phyloP scores from a whole-genome alignment of 2,888 invertebrate species.

The Empis livida region DNA sequence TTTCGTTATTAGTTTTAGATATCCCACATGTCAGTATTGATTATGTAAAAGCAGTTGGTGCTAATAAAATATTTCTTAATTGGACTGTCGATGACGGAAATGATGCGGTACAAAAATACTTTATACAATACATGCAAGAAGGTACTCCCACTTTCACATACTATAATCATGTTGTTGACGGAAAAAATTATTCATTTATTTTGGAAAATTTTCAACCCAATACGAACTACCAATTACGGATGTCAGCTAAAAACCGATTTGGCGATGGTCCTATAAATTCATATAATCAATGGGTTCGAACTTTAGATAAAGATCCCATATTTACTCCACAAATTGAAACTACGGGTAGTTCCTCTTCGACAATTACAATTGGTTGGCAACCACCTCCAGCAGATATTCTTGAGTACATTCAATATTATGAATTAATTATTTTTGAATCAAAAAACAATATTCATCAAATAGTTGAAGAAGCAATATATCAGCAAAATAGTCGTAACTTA shows the following conservation, averaged over 20 bases:
- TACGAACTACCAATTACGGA: slow-evolving; percentile 52
- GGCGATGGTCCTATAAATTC: slow-evolving; percentile 44
- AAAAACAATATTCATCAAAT: slow-evolving; percentile 37
- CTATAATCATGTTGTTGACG: slow-evolving; percentile 45
- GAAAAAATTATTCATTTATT: slow-evolving; percentile 54
- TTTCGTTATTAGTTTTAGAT: slow-evolving; percentile 49
- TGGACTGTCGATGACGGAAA: slow-evolving; percentile 73
- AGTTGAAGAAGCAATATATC: slow-evolving; percentile 47
- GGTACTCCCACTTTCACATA: slow-evolving; percentile 45
- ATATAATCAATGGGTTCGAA: slow-evolving; percentile 43
- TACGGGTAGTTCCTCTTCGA: slow-evolving; percentile 50
- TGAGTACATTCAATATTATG: slow-evolving; percentile 63
- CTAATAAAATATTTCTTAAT: slow-evolving; percentile 61
- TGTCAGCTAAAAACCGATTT: slow-evolving; percentile 52
- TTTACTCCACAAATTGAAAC: slow-evolving; percentile 68
- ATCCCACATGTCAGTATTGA: slow-evolving; percentile 58
- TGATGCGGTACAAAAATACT: slow-evolving; percentile 47
- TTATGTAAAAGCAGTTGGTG: slow-evolving; percentile 60
- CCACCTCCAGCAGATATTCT: slow-evolving; percentile 50
- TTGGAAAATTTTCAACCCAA: slow-evolving; percentile 49
- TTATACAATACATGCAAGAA: slow-evolving; percentile 43
- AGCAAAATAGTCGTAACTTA: slow-evolving; percentile 48
- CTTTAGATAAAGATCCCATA: slow-evolving; percentile 57
- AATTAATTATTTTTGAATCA: slow-evolving; percentile 49
- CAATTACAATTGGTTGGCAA: slow-evolving; percentile 72